Conservation (phyloP, 2,797 vertebrate genomes). For the Oryzias sinensis region DNA sequence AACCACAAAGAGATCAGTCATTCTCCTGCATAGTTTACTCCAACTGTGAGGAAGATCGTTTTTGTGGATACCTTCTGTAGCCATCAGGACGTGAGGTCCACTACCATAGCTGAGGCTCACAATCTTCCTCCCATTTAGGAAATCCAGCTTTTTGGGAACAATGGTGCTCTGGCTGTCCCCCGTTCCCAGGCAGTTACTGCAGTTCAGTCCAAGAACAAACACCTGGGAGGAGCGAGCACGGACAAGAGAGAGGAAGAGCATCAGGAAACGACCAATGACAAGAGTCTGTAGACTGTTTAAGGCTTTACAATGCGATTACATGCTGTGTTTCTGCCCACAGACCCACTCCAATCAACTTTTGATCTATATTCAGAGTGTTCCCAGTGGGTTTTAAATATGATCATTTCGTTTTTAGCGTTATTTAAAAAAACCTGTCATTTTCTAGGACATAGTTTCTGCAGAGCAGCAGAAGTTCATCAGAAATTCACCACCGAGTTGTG, state of each 20-base stretch:
- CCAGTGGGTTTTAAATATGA: too few relatives aligned
- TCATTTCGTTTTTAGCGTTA: too few relatives aligned
- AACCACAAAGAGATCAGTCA: slow-evolving; percentile 37
- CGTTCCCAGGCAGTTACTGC: slow-evolving; percentile 93
- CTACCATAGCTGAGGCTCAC: slow-evolving; percentile 91
- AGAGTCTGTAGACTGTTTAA: too few relatives aligned
- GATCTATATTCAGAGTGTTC: too few relatives aligned
- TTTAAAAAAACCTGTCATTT: too few relatives aligned
- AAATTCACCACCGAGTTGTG: too few relatives aligned
- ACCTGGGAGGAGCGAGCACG: slow-evolving; percentile 73
- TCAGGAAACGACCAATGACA: background rate
- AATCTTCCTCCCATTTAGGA: slow-evolving; percentile 91
- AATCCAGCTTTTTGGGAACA: slow-evolving; percentile 90
- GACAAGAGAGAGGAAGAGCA: background rate
- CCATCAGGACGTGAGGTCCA: slow-evolving; percentile 91
- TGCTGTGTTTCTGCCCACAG: too few relatives aligned
- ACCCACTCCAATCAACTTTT: too few relatives aligned
- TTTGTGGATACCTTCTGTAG: slow-evolving; percentile 85
- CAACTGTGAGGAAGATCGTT: background rate
- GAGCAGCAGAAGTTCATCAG: too few relatives aligned
- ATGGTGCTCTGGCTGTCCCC: slow-evolving; percentile 94
- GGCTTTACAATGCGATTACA: too few relatives aligned
- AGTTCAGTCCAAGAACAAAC: slow-evolving; percentile 92
- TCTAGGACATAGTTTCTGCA: too few relatives aligned
- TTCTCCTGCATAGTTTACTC: slow-evolving; percentile 16